phyloP scores from a whole-genome alignment of 2,888 invertebrate species.

The Lepetodrilus schrolli region DNA sequence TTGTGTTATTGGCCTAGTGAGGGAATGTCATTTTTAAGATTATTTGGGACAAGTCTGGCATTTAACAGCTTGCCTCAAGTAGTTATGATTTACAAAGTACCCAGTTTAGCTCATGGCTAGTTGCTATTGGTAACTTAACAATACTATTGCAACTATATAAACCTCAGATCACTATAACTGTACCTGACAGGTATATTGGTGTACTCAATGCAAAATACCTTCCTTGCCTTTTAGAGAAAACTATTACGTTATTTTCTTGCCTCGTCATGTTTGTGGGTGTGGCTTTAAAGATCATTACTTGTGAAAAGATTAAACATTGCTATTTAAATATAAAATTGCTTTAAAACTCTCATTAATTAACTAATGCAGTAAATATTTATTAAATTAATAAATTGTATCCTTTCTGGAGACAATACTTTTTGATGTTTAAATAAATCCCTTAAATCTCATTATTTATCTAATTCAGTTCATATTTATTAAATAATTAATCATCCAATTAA shows the following conservation, averaged over 20 bases:
- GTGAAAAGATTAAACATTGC: neutral
- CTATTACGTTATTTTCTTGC: conserved; percentile 21
- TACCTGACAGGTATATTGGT: conserved; percentile 23
- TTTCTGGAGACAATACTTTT: too few species aligned
- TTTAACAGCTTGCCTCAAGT: conserved; percentile 27
- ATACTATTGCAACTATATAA: conserved; percentile 22
- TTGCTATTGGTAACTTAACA: conserved; percentile 27
- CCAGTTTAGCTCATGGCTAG: conserved; percentile 19
- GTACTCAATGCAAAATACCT: conserved; percentile 17
- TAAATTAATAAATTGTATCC: neutral
- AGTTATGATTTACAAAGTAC: conserved; percentile 35
- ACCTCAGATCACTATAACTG: neutral
- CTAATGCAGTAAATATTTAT: too few species aligned
- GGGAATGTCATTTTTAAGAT: conserved; percentile 24
- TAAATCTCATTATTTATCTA: neutral
- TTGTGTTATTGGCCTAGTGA: neutral
- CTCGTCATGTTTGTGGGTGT: neutral
- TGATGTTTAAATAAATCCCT: neutral
- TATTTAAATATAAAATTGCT: neutral
- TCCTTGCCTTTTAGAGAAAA: conserved; percentile 22
- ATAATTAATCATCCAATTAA: neutral
- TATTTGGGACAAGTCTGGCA: conserved; percentile 11
- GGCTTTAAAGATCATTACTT: too few species aligned
- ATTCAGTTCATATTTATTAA: neutral
- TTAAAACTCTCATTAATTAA: too few species aligned